A percentile compares a stretch with the other conserved stretches of the same genome.
Conservation (phyloP, 2,113 vertebrate species). For the Dendrocopos noguchii region DNA sequence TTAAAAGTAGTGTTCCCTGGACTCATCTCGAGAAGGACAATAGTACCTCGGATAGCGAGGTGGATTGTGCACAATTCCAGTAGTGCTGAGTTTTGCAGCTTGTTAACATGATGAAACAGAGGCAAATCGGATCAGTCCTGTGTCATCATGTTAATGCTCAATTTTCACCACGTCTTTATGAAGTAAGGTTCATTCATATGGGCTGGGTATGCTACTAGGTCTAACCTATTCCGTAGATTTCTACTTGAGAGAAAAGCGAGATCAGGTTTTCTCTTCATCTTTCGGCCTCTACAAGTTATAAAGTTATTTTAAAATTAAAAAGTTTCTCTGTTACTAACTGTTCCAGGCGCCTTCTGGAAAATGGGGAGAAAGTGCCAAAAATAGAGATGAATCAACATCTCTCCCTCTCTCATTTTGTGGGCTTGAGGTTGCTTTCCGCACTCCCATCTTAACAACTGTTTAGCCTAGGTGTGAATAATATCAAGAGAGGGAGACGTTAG, state of each 20-base stretch:
- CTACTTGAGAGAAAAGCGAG: neutral
- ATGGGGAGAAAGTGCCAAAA: slow-evolving; percentile 61
- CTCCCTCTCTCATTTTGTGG: slow-evolving; percentile 57
- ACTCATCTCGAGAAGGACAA: neutral
- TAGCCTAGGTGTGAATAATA: slow-evolving; percentile 59
- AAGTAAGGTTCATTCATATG: neutral
- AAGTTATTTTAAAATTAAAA: slow-evolving; percentile 71
- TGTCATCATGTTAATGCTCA: neutral
- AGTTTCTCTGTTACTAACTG: slow-evolving; percentile 68
- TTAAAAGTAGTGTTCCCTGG: slow-evolving; percentile 2
- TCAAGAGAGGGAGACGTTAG: slow-evolving; percentile 42
- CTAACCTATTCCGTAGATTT: neutral
- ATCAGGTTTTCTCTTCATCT: slow-evolving; percentile 25
- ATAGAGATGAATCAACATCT: slow-evolving; percentile 67
- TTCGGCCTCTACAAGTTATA: slow-evolving; percentile 62
- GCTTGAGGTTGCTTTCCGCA: slow-evolving; percentile 59
- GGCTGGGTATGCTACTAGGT: neutral
- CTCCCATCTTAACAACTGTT: slow-evolving; percentile 54
- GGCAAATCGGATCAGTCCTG: neutral
- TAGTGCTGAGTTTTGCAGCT: slow-evolving; percentile 18
- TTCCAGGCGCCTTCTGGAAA: slow-evolving; percentile 70
- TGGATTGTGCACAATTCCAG: neutral
- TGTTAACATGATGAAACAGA: slow-evolving; percentile 26
- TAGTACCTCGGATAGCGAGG: neutral
- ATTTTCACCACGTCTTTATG: slow-evolving; percentile 19